Evolutionary conservation across 1,140 invertebrate species (phyloP), one percentile per base, ranked within the genome.

Genomic region (Kradibia gibbosae): DNA sequence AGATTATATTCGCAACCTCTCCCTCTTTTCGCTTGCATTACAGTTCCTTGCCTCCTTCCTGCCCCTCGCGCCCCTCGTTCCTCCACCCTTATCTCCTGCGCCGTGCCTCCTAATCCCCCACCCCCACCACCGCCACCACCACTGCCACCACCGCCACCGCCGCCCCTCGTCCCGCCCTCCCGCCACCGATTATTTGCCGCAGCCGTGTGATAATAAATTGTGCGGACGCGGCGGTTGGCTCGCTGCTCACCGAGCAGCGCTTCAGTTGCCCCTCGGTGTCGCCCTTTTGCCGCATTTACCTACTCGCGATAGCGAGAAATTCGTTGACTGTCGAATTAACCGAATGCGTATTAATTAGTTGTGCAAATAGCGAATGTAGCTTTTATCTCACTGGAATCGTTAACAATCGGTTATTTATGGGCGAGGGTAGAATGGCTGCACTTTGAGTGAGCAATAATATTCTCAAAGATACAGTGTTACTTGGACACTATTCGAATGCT

Each of bases 1-100:
- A 83, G 80, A 82, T 82, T 82, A 82, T 82, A 82, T 82, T 82
- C 79, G 70, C 73, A 67, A 48, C 48, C 50, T 78, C 76, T 67
- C 75, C 67, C 62, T 78, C 71, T 48, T 36, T 50, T 39, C 39
- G 42, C 70, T 50, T 39, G 13, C 71, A 31, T 36, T 42, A 13
- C 80, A 48, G 34, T 67, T 31, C 15, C 50, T 74, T 55, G 65
- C 55, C 71, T 31, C 72, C 45, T 72, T 48, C 36, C 48, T 77
- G 57, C 65, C n/a, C 28, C 45, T 74, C 62, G 36, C 62, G 31
- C 50, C n/a, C 48, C 17, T 42, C 72, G 25, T 81, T 57, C 67
- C 62, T 57, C 48, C 31, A 15, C 15, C 42, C 31, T 31, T 17
- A 45, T 42, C 20, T 5, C 31, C 42, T 36, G 25, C 45, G 53